Percentiles rank a stretch among this genome's conserved stretches.
These are phyloP conservation scores for Eustalomyia histrio DNA, from an alignment of 2,888 invertebrate species.

Conservation along the genomic window DNA sequence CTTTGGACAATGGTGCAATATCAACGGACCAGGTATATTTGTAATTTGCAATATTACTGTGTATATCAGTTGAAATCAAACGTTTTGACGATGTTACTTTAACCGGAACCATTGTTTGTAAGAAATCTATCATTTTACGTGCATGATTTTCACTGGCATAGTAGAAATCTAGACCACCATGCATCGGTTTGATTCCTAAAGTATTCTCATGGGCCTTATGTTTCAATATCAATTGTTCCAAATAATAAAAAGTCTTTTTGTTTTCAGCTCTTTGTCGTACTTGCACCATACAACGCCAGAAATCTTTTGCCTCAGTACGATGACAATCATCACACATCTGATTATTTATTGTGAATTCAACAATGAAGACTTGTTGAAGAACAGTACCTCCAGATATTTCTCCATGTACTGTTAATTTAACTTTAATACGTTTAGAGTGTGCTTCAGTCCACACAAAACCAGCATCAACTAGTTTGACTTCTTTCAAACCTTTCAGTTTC, in stretches of 20 bases:
- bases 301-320: constrained; percentile 97
- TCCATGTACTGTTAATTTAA: constrained; percentile 96
- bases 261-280: constrained; percentile 93
- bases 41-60: constrained; percentile 97
- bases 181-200: constrained; percentile 90
- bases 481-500: constrained; percentile 92
- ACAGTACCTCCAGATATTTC: constrained; percentile 95
- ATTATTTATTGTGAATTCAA: constrained; percentile 93
- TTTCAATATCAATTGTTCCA: constrained; percentile 98
- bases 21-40: constrained; percentile 97
- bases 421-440: constrained; percentile 98
- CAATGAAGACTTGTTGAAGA: constrained; percentile 96
- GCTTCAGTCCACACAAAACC: constrained; percentile 99
- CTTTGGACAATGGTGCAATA: constrained; percentile 97
- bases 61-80: constrained; percentile 97
- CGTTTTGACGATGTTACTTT: constrained; percentile 95
- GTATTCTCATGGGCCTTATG: constrained; percentile 95
- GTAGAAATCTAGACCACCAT: constrained; percentile 97
- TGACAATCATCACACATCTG: constrained; percentile 99
- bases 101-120: constrained; percentile 92
- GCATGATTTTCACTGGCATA: constrained; percentile 94
- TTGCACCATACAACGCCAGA: constrained; percentile 96
- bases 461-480: constrained; percentile 96
- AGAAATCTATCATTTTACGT: constrained; percentile 96
- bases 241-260: constrained; percentile 97